phyloP scores from a whole-genome alignment of 1,140 invertebrate species.

The Microplitis demolitor region DNA sequence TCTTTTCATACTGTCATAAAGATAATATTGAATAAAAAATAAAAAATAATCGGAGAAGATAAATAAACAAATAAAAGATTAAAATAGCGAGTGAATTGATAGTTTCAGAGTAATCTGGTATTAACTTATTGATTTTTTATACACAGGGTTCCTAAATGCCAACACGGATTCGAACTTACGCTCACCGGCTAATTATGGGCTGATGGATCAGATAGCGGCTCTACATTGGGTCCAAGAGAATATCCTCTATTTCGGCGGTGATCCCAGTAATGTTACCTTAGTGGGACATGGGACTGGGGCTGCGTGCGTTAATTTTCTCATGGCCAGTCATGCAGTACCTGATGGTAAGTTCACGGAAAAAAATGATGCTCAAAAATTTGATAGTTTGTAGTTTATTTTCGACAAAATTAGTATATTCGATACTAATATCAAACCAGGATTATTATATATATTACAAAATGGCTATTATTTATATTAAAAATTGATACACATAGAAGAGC shows the following conservation, averaged over 20 bases:
- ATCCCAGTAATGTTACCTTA: constrained; percentile 90
- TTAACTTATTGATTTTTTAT: constrained; percentile 47
- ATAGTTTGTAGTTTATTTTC: no score
- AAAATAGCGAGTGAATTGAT: neutral
- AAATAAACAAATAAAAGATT: no score
- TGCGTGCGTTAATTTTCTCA: constrained; percentile 91
- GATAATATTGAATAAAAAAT: neutral
- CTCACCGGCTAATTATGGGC: constrained; percentile 89
- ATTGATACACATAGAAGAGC: no score
- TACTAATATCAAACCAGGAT: no score
- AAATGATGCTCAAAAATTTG: no score
- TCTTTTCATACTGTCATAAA: neutral
- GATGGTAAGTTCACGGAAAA: constrained; percentile 84
- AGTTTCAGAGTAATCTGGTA: neutral
- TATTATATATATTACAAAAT: no score
- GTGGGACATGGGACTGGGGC: constrained; percentile 95
- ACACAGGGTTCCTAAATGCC: constrained; percentile 84
- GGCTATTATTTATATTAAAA: no score
- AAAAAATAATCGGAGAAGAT: neutral
- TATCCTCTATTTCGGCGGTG: constrained; percentile 89
- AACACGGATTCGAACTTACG: constrained; percentile 81
- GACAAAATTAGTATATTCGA: no score
- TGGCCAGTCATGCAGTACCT: constrained; percentile 89
- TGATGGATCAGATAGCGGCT: constrained; percentile 94
- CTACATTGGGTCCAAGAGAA: constrained; percentile 95